Evolutionary conservation across 2,113 vertebrate species (phyloP), one percentile per base, ranked within the genome.

Genomic region (Albula goreensis): DNA sequence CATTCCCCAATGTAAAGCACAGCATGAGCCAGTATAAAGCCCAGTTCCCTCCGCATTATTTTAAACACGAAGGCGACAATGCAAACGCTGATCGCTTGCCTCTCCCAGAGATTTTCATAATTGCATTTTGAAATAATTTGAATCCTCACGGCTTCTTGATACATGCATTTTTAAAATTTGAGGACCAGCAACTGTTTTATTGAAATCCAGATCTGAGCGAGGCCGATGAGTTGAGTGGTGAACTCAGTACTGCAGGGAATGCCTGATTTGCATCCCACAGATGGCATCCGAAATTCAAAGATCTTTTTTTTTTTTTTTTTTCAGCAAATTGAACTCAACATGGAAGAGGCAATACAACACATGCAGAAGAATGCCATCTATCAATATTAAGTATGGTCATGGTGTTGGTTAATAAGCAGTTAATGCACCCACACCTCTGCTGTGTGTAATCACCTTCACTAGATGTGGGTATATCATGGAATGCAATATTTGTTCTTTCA

Each of bases 241-340:
- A 83, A 88, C 53, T 82, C 87, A 60, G 87, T 88, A 83, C 86
- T 90, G 88, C 89, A 77, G 89, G 89, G 87, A 89, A 85, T 50
- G 83, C 92, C 92, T 92, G 89, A 92, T 94, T 94, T 94, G 90
- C 90, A 93, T 92, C 90, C 91, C 15, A 74, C 86, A 90, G 91
- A 94, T 93, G 89, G 89, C 88, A 92, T 94, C 90, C 89, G 91
- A 93, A 92, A 94, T 93, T 90, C 91, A 31, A 86, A 91, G 93
- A 92, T 89, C 19, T 83, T 41, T 41, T 41, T 41, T 41, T 83
- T 41, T 41, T 41, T 41, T 41, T 41, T 41, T 87, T 70, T 70
- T 81, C 82, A 90, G 91, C 92, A 92, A 94, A 94, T 91, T 91
- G 92, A 89, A 90, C 87, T 92, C 91, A 89, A 86, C 86, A 87